phyloP scores from a whole-genome alignment of 2,797 vertebrate genomes.

The Amblyopsis hoosieri region DNA sequence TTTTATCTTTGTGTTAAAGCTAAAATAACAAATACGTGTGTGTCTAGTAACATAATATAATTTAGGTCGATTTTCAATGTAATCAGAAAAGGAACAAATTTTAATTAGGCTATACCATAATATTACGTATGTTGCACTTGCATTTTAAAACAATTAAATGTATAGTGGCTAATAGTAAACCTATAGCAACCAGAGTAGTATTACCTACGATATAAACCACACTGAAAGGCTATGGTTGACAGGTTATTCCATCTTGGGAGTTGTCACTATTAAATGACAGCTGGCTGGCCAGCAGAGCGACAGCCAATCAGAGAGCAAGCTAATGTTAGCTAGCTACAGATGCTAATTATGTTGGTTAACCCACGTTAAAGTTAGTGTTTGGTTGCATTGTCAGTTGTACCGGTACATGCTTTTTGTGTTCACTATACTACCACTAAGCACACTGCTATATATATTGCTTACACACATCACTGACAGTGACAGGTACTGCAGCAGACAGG shows the following conservation, averaged over 20 bases:
- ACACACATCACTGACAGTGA: background rate
- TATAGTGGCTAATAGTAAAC: slow-evolving; percentile 5
- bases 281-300: slow-evolving; percentile 46
- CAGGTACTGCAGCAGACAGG: slow-evolving; percentile 30
- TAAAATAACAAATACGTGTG: no score
- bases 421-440: background rate
- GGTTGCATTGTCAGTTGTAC: background rate
- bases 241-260: slow-evolving; percentile 37
- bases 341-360: slow-evolving; percentile 51
- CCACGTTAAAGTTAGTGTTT: background rate
- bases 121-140: slow-evolving; percentile 23
- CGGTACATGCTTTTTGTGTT: background rate
- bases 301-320: slow-evolving; percentile 61
- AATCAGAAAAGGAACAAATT: no score
- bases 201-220: slow-evolving; percentile 19
- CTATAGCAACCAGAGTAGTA: background rate
- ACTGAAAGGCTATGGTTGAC: slow-evolving; percentile 24
- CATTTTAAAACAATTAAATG: slow-evolving; percentile 17
- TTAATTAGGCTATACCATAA: no score
- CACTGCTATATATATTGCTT: background rate
- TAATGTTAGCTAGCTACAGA: slow-evolving; percentile 45
- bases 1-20: background rate
- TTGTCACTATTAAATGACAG: slow-evolving; percentile 67
- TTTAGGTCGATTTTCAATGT: no score
- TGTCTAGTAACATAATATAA: no score